phyloP scores from a whole-genome alignment of 1,140 invertebrate genomes.

The Brachionus angularis region DNA sequence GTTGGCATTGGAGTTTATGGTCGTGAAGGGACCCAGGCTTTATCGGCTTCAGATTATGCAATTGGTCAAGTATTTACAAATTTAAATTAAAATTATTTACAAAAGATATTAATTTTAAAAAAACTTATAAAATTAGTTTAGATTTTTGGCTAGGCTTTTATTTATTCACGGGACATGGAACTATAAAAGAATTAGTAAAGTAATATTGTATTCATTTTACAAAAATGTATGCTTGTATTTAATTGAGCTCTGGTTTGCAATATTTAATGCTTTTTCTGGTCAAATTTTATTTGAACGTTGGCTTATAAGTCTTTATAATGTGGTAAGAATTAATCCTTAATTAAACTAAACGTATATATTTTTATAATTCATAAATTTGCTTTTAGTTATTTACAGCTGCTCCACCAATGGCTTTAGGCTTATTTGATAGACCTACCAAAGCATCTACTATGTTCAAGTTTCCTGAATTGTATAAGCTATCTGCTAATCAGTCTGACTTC shows the following conservation, averaged over 20 bases:
- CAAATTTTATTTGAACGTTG: conserved; percentile 96
- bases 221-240: conserved; percentile 99
- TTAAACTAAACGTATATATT: background rate
- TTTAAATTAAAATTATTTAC: conserved; percentile 77
- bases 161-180: conserved; percentile 99
- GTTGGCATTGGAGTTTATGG: conserved; percentile 93
- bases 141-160: conserved; percentile 66
- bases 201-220: conserved; percentile 98
- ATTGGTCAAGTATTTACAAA: conserved; percentile 79
- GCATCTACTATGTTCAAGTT: conserved; percentile 3
- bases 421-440: conserved; percentile 19
- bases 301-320: conserved; percentile 96
- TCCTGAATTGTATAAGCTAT: conserved; percentile 31
- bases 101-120: background rate
- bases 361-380: background rate
- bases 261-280: conserved; percentile 94
- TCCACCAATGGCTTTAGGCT: conserved; percentile 29
- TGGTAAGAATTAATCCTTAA: conserved; percentile 57
- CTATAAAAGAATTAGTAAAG: conserved; percentile 89
- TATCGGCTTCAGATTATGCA: conserved; percentile 94
- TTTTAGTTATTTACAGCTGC: conserved; percentile 48
- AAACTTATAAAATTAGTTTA: conserved; percentile 63
- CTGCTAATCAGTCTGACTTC: conserved; percentile 26
- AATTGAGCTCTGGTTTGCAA: conserved; percentile 97
- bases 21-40: conserved; percentile 94